A percentile compares a stretch with the other conserved stretches of the same genome.
These are phyloP conservation scores for Onychomys arenicola DNA, from an alignment of 2,797 vertebrate species.

Conservation along the genomic window DNA sequence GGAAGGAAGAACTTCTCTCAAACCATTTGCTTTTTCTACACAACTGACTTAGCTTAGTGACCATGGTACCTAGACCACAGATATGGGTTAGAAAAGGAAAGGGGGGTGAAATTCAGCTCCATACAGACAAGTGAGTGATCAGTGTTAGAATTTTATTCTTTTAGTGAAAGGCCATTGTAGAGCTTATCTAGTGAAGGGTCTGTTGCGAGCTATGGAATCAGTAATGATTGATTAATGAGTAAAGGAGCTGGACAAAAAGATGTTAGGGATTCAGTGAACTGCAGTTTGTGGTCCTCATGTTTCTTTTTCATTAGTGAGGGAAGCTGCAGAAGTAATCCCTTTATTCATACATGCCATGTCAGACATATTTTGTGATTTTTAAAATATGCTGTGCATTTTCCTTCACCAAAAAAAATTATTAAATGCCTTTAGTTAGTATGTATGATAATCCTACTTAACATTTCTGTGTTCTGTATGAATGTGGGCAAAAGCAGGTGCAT, in stretches of 20 bases:
- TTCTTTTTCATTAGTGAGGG: constrained; percentile 55
- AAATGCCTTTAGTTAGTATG: neutral
- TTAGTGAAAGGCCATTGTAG: constrained; percentile 18
- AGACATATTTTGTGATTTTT: constrained; percentile 43
- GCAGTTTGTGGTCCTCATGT: neutral
- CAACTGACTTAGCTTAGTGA: neutral
- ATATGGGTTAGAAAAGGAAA: neutral
- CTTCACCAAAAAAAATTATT: constrained; percentile 54
- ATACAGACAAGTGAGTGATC: constrained; percentile 3
- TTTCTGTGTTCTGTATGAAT: neutral
- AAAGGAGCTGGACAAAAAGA: constrained; percentile 26
- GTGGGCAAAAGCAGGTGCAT: neutral
- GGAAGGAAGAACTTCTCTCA: neutral
- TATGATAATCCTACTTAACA: neutral
- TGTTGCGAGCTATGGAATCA: constrained; percentile 37
- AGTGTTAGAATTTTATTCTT: constrained; percentile 51
- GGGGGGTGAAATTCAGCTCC: constrained; percentile 26
- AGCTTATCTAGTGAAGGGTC: constrained; percentile 54
- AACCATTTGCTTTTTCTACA: neutral
- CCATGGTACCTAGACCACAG: neutral
- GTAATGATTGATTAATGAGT: constrained; percentile 38
- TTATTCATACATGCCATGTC: constrained; percentile 27
- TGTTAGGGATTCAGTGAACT: constrained; percentile 19
- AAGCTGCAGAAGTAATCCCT: constrained; percentile 68
- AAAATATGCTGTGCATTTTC: constrained; percentile 47